Conservation (phyloP, 2,888 invertebrate species). For the Cosmopolites sordidus region DNA sequence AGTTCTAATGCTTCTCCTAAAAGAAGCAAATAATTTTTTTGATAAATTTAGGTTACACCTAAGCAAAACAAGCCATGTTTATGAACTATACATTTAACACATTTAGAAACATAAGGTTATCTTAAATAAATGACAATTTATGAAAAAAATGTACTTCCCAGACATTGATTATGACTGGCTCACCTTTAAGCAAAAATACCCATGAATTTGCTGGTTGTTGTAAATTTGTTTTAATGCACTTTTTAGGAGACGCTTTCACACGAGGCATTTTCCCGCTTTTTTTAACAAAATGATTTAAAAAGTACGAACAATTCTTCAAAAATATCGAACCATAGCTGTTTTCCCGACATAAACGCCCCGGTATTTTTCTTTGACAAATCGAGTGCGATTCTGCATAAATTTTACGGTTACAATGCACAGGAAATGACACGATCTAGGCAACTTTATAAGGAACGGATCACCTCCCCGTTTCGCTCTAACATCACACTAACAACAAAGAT, state of each 20-base stretch:
- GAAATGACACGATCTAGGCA: slow-evolving; percentile 5
- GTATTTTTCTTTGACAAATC: slow-evolving; percentile 17
- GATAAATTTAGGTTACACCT: no score
- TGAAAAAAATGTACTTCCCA: slow-evolving; percentile 8
- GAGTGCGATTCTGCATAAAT: slow-evolving; percentile 21
- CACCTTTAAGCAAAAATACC: slow-evolving; percentile 65
- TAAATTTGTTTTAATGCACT: slow-evolving; percentile 51
- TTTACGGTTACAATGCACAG: slow-evolving; percentile 22
- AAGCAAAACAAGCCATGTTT: no score
- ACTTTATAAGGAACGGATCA: no score
- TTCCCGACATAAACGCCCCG: slow-evolving; percentile 10
- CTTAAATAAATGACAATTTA: background rate
- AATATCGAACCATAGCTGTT: slow-evolving; percentile 9
- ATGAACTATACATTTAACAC: no score
- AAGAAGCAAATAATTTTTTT: no score
- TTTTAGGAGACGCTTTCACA: slow-evolving; percentile 54
- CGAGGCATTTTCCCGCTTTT: slow-evolving; percentile 50
- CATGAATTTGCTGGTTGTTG: slow-evolving; percentile 63
- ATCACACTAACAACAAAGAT: background rate
- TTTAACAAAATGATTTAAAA: background rate
- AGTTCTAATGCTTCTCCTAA: slow-evolving; percentile 52
- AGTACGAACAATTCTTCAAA: background rate
- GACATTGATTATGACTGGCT: no score
- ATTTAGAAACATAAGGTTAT: no score
- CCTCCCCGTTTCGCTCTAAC: background rate